phyloP scores from a whole-genome alignment of 2,113 vertebrate genomes.

The Varanus salvator region DNA sequence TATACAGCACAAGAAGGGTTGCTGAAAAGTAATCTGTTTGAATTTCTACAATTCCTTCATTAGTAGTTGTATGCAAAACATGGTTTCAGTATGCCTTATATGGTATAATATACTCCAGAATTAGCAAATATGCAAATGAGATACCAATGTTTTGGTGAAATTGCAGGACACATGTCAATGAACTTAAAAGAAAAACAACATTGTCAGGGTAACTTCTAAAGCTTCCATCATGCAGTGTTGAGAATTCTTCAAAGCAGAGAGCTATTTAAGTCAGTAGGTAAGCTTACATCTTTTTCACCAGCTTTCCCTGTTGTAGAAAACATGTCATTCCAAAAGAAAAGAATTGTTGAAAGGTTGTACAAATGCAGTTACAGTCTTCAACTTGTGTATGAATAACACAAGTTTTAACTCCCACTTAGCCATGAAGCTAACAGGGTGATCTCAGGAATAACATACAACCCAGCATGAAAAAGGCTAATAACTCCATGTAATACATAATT shows the following conservation, averaged over 20 bases:
- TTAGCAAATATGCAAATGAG: not conserved
- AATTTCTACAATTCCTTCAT: not conserved
- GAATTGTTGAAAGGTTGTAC: not conserved
- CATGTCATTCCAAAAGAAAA: constrained; percentile 13
- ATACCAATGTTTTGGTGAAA: not conserved
- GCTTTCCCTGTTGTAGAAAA: constrained; percentile 6
- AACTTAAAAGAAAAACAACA: not conserved
- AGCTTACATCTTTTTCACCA: not conserved
- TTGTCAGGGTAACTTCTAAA: constrained; percentile 21
- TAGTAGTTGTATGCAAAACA: not conserved
- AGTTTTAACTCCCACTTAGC: not conserved
- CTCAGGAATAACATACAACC: not conserved
- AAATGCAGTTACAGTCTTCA: not conserved
- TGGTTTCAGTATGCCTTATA: not conserved
- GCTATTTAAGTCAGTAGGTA: constrained; percentile 55
- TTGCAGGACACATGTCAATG: constrained; percentile 17
- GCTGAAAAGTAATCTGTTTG: not conserved
- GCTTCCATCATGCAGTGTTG: not conserved
- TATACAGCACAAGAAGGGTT: too few relatives aligned
- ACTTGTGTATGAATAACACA: accelerated
- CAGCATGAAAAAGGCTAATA: too few relatives aligned
- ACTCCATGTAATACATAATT: too few relatives aligned
- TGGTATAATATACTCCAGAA: not conserved
- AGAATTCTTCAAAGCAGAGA: constrained; percentile 45
- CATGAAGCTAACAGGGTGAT: not conserved